These are phyloP conservation scores for Vesta saturnalis DNA, from an alignment of 2,888 invertebrate genomes.

Conservation along the genomic window DNA sequence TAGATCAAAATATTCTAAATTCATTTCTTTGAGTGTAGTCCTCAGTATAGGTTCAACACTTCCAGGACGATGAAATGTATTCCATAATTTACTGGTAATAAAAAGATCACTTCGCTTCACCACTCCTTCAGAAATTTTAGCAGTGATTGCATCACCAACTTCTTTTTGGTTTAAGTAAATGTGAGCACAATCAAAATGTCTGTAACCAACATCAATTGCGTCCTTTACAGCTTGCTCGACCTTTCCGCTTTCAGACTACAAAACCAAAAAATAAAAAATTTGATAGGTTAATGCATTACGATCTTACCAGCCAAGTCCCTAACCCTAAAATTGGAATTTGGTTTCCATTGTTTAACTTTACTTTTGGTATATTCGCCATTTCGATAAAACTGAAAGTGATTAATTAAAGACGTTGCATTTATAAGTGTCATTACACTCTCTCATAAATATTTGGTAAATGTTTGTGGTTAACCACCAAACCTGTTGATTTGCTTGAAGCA, in stretches of 20 bases:
- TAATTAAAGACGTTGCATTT: too few species aligned
- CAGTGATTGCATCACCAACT: slow-evolving; percentile 68
- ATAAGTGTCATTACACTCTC: too few species aligned
- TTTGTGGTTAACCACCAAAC: too few species aligned
- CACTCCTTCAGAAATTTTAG: slow-evolving; percentile 69
- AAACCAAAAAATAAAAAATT: slow-evolving; percentile 10
- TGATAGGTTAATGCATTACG: too few species aligned
- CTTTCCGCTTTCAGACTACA: slow-evolving; percentile 71
- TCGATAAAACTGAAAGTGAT: too few species aligned
- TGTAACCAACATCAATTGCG: slow-evolving; percentile 79
- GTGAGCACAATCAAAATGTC: slow-evolving; percentile 78
- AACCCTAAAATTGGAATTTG: slow-evolving; percentile 70
- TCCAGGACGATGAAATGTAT: slow-evolving; percentile 82
- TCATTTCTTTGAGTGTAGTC: slow-evolving; percentile 76
- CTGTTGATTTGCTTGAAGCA: too few species aligned
- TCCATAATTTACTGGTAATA: slow-evolving; percentile 75
- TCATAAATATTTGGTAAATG: too few species aligned
- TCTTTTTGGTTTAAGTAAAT: slow-evolving; percentile 75
- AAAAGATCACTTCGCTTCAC: slow-evolving; percentile 74
- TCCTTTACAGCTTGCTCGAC: slow-evolving; percentile 72
- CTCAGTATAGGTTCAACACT: slow-evolving; percentile 76
- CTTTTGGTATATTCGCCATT: slow-evolving; percentile 1
- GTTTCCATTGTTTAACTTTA: slow-evolving; percentile 67
- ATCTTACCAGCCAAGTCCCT: slow-evolving; percentile 74
- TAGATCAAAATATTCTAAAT: slow-evolving; percentile 82